Percentiles rank a stretch among this genome's conserved stretches.
Evolutionary conservation across 2,113 vertebrate species (phyloP).

Genomic region (Microcebus murinus): DNA sequence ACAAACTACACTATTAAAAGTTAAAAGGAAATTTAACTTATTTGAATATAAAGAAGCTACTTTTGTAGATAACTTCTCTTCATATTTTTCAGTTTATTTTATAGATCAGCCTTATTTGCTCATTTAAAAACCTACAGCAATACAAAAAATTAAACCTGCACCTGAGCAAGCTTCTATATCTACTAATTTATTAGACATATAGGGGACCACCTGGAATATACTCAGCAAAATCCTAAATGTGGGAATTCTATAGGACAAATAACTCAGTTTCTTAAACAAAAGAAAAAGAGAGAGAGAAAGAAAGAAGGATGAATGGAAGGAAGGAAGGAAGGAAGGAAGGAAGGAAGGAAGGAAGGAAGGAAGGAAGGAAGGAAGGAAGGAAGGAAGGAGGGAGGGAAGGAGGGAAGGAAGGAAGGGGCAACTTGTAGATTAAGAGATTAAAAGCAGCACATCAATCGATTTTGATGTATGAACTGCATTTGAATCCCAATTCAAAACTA

Average conservation of each 20-base stretch:
- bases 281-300: not conserved
- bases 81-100: not conserved
- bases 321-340: too few species aligned
- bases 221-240: not conserved
- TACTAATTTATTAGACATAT: not conserved
- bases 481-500: slow-evolving; percentile 33
- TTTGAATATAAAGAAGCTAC: not conserved
- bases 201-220: not conserved
- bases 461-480: not conserved
- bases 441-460: not conserved
- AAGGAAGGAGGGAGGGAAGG: not conserved
- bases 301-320: too few species aligned
- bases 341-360: too few species aligned
- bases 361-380: too few species aligned
- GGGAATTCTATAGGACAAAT: not conserved
- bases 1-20: not conserved
- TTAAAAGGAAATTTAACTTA: not conserved
- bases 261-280: not conserved
- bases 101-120: not conserved
- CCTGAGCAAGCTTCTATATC: not conserved
- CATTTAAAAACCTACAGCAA: not conserved
- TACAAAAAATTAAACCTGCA: slow-evolving; percentile 7
- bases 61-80: not conserved
- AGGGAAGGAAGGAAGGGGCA: not conserved
- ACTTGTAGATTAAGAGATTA: not conserved